phyloP scores from a whole-genome alignment of 2,113 vertebrate species.

The Vulpes lagopus region DNA sequence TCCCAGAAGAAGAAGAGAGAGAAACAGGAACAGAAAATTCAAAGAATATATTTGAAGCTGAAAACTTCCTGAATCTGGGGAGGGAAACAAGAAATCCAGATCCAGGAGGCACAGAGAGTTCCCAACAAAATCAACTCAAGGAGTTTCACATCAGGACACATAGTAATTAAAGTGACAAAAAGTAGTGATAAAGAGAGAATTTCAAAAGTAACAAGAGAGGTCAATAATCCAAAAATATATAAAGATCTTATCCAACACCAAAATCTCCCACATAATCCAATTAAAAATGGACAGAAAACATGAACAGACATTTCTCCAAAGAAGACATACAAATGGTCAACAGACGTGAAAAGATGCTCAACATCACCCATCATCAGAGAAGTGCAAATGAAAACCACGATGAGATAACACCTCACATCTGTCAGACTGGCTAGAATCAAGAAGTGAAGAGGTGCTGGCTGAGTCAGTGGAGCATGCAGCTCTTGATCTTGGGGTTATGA shows the following conservation, averaged over 20 bases:
- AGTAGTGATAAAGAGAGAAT: neutral
- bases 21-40: neutral
- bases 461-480: neutral
- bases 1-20: neutral
- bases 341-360: neutral
- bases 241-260: neutral
- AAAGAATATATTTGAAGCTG: neutral
- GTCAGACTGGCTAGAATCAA: neutral
- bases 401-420: neutral
- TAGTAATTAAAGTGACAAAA: neutral
- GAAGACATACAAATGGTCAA: neutral
- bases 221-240: neutral
- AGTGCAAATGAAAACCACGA: neutral
- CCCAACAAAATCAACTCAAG: neutral
- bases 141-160: neutral
- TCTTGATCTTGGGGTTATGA: neutral
- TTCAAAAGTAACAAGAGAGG: neutral
- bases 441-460: neutral
- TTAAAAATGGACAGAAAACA: neutral
- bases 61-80: neutral
- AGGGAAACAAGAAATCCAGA: neutral
- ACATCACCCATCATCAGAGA: neutral
- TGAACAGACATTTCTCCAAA: neutral
- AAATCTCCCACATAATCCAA: neutral
- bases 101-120: neutral